Percentiles rank a stretch among this genome's conserved stretches.
These are phyloP conservation scores for Drosophila antonietae DNA, from an alignment of 2,888 invertebrate species.

Conservation along the genomic window DNA sequence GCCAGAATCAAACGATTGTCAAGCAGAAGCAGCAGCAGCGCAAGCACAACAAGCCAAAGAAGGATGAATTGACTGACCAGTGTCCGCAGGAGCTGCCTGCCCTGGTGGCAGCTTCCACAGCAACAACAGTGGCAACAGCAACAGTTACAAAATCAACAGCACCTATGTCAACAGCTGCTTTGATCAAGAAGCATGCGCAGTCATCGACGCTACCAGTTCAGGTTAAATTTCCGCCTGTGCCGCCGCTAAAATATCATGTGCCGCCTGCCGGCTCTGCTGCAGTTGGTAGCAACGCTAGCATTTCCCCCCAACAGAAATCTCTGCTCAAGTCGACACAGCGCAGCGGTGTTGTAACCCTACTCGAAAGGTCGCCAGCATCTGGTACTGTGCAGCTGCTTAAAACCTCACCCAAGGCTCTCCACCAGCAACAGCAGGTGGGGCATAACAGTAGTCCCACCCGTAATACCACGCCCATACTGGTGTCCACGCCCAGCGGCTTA, in stretches of 20 bases:
- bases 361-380: slow-evolving; percentile 35
- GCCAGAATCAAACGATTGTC: slow-evolving; percentile 88
- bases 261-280: slow-evolving; percentile 45
- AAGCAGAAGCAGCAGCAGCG: slow-evolving; percentile 85
- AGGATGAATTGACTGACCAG: slow-evolving; percentile 26
- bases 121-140: slow-evolving; percentile 18
- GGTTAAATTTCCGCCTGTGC: slow-evolving; percentile 77
- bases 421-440: slow-evolving; percentile 14
- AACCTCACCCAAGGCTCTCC: slow-evolving; percentile 29
- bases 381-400: slow-evolving; percentile 35
- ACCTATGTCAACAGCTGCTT: slow-evolving; percentile 11
- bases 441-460: slow-evolving; percentile 46
- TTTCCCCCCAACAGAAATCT: slow-evolving; percentile 64
- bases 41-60: slow-evolving; percentile 66
- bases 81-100: slow-evolving; percentile 67
- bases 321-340: slow-evolving; percentile 67
- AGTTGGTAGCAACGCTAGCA: not conserved
- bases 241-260: slow-evolving; percentile 80
- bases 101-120: slow-evolving; percentile 62
- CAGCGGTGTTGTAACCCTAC: slow-evolving; percentile 45
- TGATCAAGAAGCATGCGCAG: slow-evolving; percentile 52
- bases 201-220: slow-evolving; percentile 44
- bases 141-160: slow-evolving; percentile 12
- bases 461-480: slow-evolving; percentile 81
- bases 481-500: slow-evolving; percentile 82